These are phyloP conservation scores for Neotoma lepida DNA, from an alignment of 2,113 vertebrate species.

Conservation along the genomic window DNA sequence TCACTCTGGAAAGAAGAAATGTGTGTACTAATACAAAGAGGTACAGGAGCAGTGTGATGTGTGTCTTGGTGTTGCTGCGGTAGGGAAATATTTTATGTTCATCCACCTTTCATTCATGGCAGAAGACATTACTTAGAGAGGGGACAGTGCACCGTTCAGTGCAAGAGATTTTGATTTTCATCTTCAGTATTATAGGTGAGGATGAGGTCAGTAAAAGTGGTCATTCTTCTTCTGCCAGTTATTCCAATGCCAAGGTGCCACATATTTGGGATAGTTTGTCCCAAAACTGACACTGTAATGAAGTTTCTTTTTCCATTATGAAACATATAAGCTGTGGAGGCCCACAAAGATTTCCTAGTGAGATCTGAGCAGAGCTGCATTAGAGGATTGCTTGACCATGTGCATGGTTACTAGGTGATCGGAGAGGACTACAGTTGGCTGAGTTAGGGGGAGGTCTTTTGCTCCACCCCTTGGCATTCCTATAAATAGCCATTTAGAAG, in stretches of 20 bases:
- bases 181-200: background rate
- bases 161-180: background rate
- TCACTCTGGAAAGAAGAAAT: background rate
- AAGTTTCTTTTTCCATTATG: background rate
- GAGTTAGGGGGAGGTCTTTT: too few relatives aligned
- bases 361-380: too few relatives aligned
- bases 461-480: too few relatives aligned
- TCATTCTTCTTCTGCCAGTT: background rate
- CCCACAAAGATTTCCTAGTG: too few relatives aligned
- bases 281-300: background rate
- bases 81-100: background rate
- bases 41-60: background rate
- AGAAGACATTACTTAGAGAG: background rate
- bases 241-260: background rate
- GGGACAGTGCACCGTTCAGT: background rate
- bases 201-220: background rate
- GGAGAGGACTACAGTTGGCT: too few relatives aligned
- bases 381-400: too few relatives aligned
- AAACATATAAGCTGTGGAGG: background rate
- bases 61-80: background rate
- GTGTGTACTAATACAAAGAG: background rate
- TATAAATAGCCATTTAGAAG: too few relatives aligned
- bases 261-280: background rate
- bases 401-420: too few relatives aligned
- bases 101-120: background rate